phyloP scores from a whole-genome alignment of 2,797 vertebrate genomes.

The Balearica regulorum region DNA sequence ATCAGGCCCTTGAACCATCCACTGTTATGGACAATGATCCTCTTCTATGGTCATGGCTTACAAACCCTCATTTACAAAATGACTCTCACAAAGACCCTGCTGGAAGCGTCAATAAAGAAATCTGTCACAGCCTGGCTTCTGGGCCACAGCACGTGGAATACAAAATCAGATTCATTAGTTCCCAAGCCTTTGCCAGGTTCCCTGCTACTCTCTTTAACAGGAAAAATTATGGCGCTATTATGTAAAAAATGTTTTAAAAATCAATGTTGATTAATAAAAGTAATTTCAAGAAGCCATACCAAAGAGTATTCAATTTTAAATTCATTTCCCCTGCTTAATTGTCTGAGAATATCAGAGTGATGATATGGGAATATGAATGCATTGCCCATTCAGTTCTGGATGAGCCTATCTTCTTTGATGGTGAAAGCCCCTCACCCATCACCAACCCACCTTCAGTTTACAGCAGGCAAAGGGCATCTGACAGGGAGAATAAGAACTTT shows the following conservation, averaged over 20 bases:
- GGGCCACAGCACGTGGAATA: neutral
- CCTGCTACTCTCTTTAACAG: neutral
- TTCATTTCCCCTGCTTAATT: slow-evolving; percentile 64
- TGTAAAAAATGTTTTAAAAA: slow-evolving; percentile 35
- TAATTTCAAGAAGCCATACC: slow-evolving; percentile 39
- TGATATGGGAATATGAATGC: neutral
- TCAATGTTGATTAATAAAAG: slow-evolving; percentile 66
- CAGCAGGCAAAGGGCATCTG: neutral
- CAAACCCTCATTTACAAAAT: neutral
- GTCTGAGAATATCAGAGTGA: slow-evolving; percentile 45
- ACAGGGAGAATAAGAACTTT: neutral
- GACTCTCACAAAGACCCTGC: neutral
- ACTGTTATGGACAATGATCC: neutral
- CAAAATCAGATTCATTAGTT: neutral
- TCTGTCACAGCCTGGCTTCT: neutral
- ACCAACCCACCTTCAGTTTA: neutral
- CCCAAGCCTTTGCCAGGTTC: neutral
- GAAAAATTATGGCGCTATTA: slow-evolving; percentile 24
- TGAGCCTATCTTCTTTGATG: neutral
- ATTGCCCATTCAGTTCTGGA: neutral
- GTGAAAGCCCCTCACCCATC: neutral
- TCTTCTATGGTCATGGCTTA: neutral
- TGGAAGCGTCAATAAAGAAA: slow-evolving; percentile 1
- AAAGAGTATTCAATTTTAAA: slow-evolving; percentile 49
- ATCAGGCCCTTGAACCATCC: neutral